Conservation (phyloP, 2,888 invertebrate genomes). For the Netelia virgata region DNA sequence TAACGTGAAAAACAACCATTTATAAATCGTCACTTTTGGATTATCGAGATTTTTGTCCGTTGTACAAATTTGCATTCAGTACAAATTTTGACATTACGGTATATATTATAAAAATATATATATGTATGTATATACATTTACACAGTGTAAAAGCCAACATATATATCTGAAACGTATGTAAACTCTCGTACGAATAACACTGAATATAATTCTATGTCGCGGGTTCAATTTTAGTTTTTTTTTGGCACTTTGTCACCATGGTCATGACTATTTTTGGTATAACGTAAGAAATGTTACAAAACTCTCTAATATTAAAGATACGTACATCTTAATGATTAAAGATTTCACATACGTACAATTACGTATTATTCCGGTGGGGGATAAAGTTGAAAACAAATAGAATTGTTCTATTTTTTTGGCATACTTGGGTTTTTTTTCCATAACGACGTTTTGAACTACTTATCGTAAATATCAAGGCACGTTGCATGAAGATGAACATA, state of each 20-base stretch:
- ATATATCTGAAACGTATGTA: constrained; percentile 48
- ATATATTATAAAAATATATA: constrained; percentile 62
- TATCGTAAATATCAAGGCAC: constrained; percentile 8
- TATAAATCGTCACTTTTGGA: neutral
- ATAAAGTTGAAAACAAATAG: constrained; percentile 50
- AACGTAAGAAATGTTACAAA: constrained; percentile 69
- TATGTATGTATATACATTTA: constrained; percentile 44
- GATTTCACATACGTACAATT: constrained; percentile 19
- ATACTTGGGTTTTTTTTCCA: neutral
- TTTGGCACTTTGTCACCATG: constrained; percentile 58
- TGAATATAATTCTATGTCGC: constrained; percentile 37
- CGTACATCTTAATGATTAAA: constrained; percentile 37
- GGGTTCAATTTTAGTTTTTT: constrained; percentile 33
- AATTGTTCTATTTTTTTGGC: constrained; percentile 56
- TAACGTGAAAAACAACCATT: constrained; percentile 4
- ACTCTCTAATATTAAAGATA: constrained; percentile 60
- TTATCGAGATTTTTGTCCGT: neutral
- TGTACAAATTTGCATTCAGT: constrained; percentile 38
- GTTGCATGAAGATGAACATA: constrained; percentile 13
- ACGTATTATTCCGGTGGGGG: neutral
- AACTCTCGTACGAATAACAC: constrained; percentile 49
- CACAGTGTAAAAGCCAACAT: constrained; percentile 50
- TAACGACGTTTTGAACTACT: constrained; percentile 9
- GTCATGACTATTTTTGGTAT: constrained; percentile 56
- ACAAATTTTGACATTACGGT: constrained; percentile 11